Base-by-base conservation (phyloP, 2,113 vertebrate genomes). In the Pithys albifrons region DNA sequence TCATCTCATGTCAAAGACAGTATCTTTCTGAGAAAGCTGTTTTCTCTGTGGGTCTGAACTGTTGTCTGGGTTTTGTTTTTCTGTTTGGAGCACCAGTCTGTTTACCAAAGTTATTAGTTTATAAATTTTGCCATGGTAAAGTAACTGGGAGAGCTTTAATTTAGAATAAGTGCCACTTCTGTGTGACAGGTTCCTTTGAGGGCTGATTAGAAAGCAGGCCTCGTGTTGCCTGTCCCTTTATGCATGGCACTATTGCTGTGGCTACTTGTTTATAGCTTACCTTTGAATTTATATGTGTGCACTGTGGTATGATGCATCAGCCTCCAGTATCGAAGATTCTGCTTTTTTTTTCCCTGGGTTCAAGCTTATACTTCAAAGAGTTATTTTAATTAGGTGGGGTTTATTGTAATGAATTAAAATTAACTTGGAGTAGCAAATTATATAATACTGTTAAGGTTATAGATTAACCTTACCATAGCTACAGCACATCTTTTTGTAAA, bases 121-220 rank as follows among this genome's bases (percentile, higher is more conserved):
- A 97, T 98, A 97, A 96, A 97, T 98, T 98, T 98, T 98, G 97
- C 95, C 97, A 98, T 97, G 96, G 95, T 97, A 97, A 98, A 98
- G 96, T 97, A 97, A 98, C 93, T 93, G 91, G 92, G 97, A 98
- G 97, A 97, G 98, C 97, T 98, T 98, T 98, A 98, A 98, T 98
- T 98, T 98, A 98, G 97, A 97, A 25, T 98, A 98, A 98, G 98
- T 98, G 97, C 97, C 98, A 98, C 97, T 98, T 98, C 95, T 97
- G 92, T 97, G 95, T 98, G 97, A 92, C 97, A 97, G 92, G 95
- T 97, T 98, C 98, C 98, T 98, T 97, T 96, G 98, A 98, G 98
- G 97, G 97, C 97, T 98, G 98, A 98, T 98, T 98, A 98, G 97
- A 98, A 97, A 94, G 91, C 89, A 96, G 93, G 91, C 97, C 97